Conservation (phyloP, 2,888 invertebrate species). For the Chouioia cunea region DNA sequence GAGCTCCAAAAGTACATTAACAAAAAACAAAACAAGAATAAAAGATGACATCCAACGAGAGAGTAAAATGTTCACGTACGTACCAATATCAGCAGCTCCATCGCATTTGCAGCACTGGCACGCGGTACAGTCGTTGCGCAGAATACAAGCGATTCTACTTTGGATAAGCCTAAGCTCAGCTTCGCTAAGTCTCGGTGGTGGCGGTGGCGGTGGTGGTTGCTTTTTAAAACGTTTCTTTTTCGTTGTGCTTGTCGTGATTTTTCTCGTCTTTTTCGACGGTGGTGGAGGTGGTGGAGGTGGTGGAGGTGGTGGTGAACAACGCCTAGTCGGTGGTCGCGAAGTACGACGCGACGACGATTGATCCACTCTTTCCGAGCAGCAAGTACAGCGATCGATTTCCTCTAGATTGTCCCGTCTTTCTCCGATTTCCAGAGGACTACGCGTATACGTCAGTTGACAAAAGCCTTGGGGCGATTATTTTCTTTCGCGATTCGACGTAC, state of each 20-base stretch:
- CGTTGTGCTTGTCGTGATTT: neutral
- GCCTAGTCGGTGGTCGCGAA: too few species aligned
- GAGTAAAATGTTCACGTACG: too few species aligned
- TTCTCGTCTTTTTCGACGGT: neutral
- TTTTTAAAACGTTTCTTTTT: neutral
- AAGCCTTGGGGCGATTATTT: neutral
- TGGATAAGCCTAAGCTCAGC: conserved; percentile 24
- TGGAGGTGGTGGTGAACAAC: neutral
- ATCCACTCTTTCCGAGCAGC: conserved; percentile 7
- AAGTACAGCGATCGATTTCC: conserved; percentile 24
- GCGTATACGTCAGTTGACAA: neutral
- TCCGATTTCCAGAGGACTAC: conserved; percentile 4
- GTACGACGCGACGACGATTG: too few species aligned
- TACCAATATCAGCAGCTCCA: neutral
- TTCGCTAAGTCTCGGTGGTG: conserved; percentile 1
- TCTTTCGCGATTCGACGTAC: too few species aligned
- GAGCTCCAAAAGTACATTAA: too few species aligned
- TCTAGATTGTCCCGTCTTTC: neutral
- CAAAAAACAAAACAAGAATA: too few species aligned
- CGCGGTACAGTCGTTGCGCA: conserved; percentile 7
- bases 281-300: neutral
- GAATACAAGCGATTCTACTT: conserved; percentile 16
- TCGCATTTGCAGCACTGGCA: conserved; percentile 41
- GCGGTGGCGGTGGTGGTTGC: neutral
- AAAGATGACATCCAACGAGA: too few species aligned